Conservation (phyloP, 2,888 invertebrate genomes). For the Luperina testacea region DNA sequence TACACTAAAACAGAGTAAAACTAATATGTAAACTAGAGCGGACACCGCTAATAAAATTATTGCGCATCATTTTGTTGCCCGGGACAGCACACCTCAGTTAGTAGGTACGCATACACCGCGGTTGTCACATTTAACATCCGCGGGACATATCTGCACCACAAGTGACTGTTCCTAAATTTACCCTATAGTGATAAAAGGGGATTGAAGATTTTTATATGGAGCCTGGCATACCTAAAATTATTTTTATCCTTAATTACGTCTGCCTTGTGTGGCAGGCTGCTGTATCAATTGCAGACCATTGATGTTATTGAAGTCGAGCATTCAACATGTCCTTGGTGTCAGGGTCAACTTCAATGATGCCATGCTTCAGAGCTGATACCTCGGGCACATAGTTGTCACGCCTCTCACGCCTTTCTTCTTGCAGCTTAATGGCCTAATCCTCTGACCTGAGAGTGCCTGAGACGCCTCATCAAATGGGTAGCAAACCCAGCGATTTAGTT, state of each 20-base stretch:
- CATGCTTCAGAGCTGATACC: constrained; percentile 97
- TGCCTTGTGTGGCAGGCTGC: constrained; percentile 92
- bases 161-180: too few relatives aligned
- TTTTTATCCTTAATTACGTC: constrained; percentile 87
- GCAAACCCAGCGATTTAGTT: constrained; percentile 99
- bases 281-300: constrained; percentile 97
- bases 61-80: neutral
- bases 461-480: constrained; percentile 99
- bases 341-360: constrained; percentile 99
- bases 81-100: neutral
- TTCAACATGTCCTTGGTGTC: constrained; percentile 99
- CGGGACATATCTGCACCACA: neutral
- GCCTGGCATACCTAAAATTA: constrained; percentile 47
- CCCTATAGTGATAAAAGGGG: too few relatives aligned
- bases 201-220: too few relatives aligned
- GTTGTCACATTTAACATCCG: neutral
- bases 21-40: neutral
- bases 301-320: constrained; percentile 98
- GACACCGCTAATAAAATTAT: neutral
- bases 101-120: neutral
- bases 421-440: constrained; percentile 99
- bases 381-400: constrained; percentile 99
- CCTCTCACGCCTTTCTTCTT: constrained; percentile 99
- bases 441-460: constrained; percentile 99
- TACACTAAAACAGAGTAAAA: too few relatives aligned